Evolutionary conservation across 2,113 vertebrate genomes (phyloP).

Genomic region (Acrocephalus kingi): DNA sequence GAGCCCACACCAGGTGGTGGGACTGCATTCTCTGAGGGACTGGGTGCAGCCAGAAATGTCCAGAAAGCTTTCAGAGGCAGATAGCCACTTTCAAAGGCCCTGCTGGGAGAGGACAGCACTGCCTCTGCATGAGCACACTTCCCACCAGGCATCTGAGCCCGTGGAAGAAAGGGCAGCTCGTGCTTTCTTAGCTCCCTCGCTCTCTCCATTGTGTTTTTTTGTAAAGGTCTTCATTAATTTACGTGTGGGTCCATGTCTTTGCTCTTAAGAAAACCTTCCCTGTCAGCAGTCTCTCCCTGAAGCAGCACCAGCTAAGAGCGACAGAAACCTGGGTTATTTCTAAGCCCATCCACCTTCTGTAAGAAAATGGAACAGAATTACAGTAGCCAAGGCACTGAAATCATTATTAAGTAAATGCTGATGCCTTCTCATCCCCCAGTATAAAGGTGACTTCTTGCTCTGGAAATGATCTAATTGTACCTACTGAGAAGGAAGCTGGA

Average conservation of each 20-base stretch:
- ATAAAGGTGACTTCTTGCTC: neutral
- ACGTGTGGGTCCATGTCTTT: neutral
- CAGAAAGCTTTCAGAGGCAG: neutral
- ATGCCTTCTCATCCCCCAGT: neutral
- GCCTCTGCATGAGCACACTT: neutral
- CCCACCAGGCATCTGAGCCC: accelerated
- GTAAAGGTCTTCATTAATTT: constrained; percentile 33
- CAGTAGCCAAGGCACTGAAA: neutral
- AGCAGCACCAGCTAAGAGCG: neutral
- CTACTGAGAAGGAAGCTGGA: neutral
- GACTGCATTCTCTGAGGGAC: neutral
- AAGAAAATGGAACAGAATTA: neutral
- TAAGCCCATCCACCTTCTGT: neutral
- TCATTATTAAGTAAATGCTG: neutral
- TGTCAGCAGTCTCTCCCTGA: neutral
- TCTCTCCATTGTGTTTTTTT: neutral
- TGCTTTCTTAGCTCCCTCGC: neutral
- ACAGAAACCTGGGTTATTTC: neutral
- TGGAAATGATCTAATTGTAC: neutral
- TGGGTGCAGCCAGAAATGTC: neutral
- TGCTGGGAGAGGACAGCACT: neutral
- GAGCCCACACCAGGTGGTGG: neutral
- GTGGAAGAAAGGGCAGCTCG: neutral
- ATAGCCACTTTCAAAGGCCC: neutral
- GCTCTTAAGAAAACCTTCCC: neutral